Conservation (phyloP, 2,113 vertebrate species). For the Ptilonorhynchus violaceus region DNA sequence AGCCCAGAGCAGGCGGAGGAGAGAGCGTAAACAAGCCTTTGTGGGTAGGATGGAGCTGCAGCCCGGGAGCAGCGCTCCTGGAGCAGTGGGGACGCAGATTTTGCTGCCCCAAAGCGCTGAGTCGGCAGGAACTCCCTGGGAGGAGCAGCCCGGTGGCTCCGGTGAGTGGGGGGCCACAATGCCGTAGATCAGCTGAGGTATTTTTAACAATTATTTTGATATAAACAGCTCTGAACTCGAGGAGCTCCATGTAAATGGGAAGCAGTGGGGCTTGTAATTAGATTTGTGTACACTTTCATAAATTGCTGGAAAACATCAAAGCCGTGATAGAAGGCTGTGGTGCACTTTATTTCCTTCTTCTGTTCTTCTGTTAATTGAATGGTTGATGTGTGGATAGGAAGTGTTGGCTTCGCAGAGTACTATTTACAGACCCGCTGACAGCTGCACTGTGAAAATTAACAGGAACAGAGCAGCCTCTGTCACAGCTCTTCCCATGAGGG, state of each 20-base stretch:
- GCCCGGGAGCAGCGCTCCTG: fast-evolving
- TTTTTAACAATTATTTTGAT: conserved; percentile 74
- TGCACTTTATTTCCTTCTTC: conserved; percentile 73
- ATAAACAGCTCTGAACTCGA: conserved; percentile 72
- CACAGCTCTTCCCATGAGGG: conserved; percentile 62
- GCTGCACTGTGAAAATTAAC: conserved; percentile 75
- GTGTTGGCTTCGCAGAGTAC: conserved; percentile 65
- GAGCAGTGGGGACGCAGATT: background rate
- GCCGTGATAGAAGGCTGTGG: conserved; percentile 67
- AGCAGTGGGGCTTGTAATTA: conserved; percentile 77
- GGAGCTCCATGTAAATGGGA: conserved; percentile 74
- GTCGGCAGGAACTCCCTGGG: conserved; percentile 7
- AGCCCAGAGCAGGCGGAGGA: background rate
- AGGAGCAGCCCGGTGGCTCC: conserved; percentile 7
- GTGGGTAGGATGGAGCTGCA: background rate
- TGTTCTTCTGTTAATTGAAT: conserved; percentile 77
- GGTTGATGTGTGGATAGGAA: conserved; percentile 76
- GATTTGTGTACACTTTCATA: conserved; percentile 78
- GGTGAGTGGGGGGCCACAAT: conserved; percentile 13
- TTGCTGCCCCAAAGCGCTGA: background rate
- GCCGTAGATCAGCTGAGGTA: conserved; percentile 47
- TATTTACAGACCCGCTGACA: conserved; percentile 76
- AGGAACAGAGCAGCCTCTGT: conserved; percentile 70
- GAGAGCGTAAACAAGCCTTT: background rate
- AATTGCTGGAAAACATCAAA: conserved; percentile 75